Conservation (phyloP, 2,113 vertebrate species). For the Acanthochromis polyacanthus region DNA sequence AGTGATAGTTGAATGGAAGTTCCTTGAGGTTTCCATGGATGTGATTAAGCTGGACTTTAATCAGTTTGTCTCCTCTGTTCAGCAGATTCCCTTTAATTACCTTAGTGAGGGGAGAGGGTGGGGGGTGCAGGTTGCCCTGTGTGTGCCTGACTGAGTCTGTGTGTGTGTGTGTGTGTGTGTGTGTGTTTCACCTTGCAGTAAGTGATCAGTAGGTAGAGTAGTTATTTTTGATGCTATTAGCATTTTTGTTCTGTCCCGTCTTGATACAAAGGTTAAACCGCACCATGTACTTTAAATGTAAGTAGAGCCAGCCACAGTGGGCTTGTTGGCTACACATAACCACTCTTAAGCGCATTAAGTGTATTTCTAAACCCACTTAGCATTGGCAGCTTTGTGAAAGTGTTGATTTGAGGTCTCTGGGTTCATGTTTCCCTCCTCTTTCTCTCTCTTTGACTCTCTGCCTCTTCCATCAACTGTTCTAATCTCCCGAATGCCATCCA, state of each 20-base stretch:
- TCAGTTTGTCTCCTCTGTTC: constrained; percentile 64
- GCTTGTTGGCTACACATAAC: constrained; percentile 58
- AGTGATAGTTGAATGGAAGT: constrained; percentile 23
- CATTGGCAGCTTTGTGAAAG: constrained; percentile 59
- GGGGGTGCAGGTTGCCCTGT: constrained; percentile 15
- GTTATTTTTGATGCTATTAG: constrained; percentile 12
- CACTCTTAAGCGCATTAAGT: constrained; percentile 54
- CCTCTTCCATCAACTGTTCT: constrained; percentile 71
- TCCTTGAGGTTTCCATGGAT: constrained; percentile 43
- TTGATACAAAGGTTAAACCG: constrained; percentile 50
- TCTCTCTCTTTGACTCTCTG: constrained; percentile 30
- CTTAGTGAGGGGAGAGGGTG: constrained; percentile 33
- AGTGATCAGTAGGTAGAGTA: background rate
- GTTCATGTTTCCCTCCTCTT: constrained; percentile 50
- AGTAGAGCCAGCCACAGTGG: constrained; percentile 27
- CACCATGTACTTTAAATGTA: constrained; percentile 43
- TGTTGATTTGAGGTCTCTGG: constrained; percentile 64
- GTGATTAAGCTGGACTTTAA: constrained; percentile 70
- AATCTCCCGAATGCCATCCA: constrained; percentile 77
- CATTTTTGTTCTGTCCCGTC: constrained; percentile 25
- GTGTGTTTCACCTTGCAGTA: constrained; percentile 1
- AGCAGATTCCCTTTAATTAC: constrained; percentile 70
- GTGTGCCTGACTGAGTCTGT: background rate
- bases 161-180: background rate
- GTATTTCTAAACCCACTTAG: constrained; percentile 68